Evolutionary conservation across 2,888 invertebrate genomes (phyloP).

Genomic region (Strigamia transsilvanica): DNA sequence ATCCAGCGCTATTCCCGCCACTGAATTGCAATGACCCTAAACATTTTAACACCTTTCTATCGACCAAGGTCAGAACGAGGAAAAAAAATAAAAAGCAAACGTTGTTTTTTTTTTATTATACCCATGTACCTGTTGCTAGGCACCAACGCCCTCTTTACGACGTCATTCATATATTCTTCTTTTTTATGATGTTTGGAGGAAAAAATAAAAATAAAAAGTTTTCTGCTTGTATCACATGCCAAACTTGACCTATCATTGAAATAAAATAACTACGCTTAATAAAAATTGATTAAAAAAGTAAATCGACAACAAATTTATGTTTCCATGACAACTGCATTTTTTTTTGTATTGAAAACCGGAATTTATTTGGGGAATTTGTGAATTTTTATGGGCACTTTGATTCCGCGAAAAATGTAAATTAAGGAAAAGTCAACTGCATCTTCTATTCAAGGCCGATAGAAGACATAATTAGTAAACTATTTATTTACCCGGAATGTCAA

Average conservation of each 20-base stretch:
- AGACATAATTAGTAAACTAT: not conserved
- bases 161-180: conserved; percentile 28
- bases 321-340: no score
- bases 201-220: not conserved
- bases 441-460: not conserved
- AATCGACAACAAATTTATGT: no score
- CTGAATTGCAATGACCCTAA: conserved; percentile 16
- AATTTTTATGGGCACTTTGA: not conserved
- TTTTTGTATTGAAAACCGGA: not conserved
- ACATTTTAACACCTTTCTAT: conserved; percentile 7
- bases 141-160: conserved; percentile 38
- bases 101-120: conserved; percentile 22
- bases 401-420: not conserved
- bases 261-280: no score
- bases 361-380: not conserved
- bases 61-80: conserved; percentile 22
- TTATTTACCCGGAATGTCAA: not conserved
- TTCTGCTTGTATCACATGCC: not conserved
- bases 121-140: conserved; percentile 23
- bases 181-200: conserved; percentile 7
- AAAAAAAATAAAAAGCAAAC: conserved; percentile 31
- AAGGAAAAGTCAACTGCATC: conserved; percentile 1
- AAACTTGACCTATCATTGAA: not conserved
- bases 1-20: not conserved
- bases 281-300: no score